Evolutionary conservation across 2,113 vertebrate genomes (phyloP), one percentile per base, ranked within the genome.

Genomic region (Ameiurus melas): DNA sequence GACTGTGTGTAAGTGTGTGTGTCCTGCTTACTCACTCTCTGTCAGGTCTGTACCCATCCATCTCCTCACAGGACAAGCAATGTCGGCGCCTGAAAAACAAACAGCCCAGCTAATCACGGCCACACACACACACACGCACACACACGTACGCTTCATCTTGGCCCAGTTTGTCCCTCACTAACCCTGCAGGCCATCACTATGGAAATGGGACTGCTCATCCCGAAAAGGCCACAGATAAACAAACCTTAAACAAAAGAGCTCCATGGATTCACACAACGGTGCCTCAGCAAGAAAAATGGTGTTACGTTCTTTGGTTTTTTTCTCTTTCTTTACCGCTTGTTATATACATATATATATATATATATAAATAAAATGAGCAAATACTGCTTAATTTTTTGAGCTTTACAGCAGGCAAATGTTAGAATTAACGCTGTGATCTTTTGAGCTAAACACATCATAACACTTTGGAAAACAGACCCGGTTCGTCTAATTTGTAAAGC

Each of bases 1-100:
- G 68, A 75, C 51, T 77, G 84, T 77, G 36, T n/a, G 80, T 62
- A 55, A 73, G 14, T 60, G 75, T 73, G 47, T 36, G 71, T 80
- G 27, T 85, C 25, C 70, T 60, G n/a, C 53, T 82, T 78, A 60
- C 64, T 89, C 88, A 47, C 87, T 27, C 83, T 81, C 90, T 91
- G 89, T 91, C 87, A 89, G 85, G 68, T 91, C 82, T 89, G 68
- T 73, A 62, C 83, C 39, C 87, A 90, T 91, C 91, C 91, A 84
- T 91, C 91, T 89, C 89, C 73, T 87, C 78, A 81, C 89, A 89
- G 87, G 91, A 91, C 91, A 91, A 87, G 90, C 78, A 62, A 64
- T 90, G 87, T 90, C 89, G 86, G 90, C 60, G 87, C 39, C 90
- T 89, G 89, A 89, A 89, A 91, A 90, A 91, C 90, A 90, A 91